phyloP scores from a whole-genome alignment of 2,113 vertebrate genomes.

The Stegastes partitus region DNA sequence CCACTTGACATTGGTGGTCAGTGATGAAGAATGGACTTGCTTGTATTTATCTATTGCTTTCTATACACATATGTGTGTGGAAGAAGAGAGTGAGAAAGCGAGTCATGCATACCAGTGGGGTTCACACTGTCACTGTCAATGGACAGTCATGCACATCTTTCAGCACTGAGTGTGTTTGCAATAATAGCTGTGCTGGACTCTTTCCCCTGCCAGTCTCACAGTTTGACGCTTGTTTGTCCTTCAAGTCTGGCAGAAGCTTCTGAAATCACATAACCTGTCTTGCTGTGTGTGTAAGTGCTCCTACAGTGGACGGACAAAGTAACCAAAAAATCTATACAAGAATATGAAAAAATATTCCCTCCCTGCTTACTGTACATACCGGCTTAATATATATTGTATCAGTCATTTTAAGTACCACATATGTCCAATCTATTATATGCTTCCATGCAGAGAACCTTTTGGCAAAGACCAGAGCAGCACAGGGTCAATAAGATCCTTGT shows the following conservation, averaged over 20 bases:
- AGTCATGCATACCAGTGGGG: slow-evolving; percentile 29
- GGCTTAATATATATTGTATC: not conserved
- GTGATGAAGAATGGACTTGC: slow-evolving; percentile 33
- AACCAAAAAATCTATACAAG: slow-evolving; percentile 4
- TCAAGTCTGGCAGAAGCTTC: slow-evolving; percentile 62
- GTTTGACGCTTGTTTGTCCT: slow-evolving; percentile 75
- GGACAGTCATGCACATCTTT: slow-evolving; percentile 45
- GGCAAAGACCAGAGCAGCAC: slow-evolving; percentile 21
- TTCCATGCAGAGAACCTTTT: slow-evolving; percentile 13
- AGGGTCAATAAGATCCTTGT: slow-evolving; percentile 40
- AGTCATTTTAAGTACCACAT: not conserved
- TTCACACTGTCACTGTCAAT: slow-evolving; percentile 44
- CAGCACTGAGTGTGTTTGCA: slow-evolving; percentile 39
- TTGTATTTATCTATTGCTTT: slow-evolving; percentile 5
- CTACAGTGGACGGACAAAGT: slow-evolving; percentile 11
- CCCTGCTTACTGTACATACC: not conserved
- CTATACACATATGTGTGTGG: not conserved
- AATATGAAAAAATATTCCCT: slow-evolving; percentile 2
- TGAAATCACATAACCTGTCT: slow-evolving; percentile 57
- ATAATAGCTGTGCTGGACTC: slow-evolving; percentile 61
- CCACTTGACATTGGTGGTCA: slow-evolving; percentile 35
- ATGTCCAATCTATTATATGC: not conserved
- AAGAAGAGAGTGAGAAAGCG: not conserved
- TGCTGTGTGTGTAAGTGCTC: slow-evolving; percentile 62
- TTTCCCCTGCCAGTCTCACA: slow-evolving; percentile 61